Conservation (phyloP, 2,888 invertebrate species). For the Lingula anatina region DNA sequence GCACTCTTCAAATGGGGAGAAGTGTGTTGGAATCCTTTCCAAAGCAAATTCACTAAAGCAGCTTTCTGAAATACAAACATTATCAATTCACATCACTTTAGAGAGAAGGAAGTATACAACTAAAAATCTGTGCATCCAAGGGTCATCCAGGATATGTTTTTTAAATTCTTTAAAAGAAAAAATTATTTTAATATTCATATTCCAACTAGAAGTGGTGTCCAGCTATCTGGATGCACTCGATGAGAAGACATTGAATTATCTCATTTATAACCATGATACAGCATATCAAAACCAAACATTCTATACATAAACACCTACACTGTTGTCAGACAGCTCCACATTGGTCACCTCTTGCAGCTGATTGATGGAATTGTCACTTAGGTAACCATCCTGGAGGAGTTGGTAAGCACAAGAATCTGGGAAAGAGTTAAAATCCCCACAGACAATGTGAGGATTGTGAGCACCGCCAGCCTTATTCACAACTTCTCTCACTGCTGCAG, state of each 20-base stretch:
- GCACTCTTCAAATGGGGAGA: constrained; percentile 40
- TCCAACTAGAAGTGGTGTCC: too few species aligned
- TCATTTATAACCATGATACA: too few species aligned
- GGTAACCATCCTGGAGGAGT: constrained; percentile 40
- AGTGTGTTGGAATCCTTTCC: constrained; percentile 46
- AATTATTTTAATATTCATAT: too few species aligned
- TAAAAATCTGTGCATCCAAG: neutral
- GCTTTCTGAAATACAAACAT: constrained; percentile 19
- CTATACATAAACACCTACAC: constrained; percentile 22
- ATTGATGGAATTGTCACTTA: constrained; percentile 34
- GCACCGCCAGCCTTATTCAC: constrained; percentile 34
- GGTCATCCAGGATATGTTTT: neutral
- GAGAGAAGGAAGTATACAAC: constrained; percentile 1
- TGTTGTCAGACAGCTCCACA: constrained; percentile 30
- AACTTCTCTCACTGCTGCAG: constrained; percentile 43
- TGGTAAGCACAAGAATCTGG: constrained; percentile 39
- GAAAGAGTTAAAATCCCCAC: constrained; percentile 48
- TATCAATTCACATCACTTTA: neutral
- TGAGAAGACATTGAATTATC: too few species aligned
- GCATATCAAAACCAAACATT: too few species aligned
- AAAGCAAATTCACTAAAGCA: constrained; percentile 38
- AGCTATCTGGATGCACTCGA: too few species aligned
- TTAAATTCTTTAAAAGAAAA: too few species aligned
- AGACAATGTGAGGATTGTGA: constrained; percentile 37
- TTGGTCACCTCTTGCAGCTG: constrained; percentile 27